Evolutionary conservation across 1,140 invertebrate species (phyloP).

Genomic region (Eumeta japonica): DNA sequence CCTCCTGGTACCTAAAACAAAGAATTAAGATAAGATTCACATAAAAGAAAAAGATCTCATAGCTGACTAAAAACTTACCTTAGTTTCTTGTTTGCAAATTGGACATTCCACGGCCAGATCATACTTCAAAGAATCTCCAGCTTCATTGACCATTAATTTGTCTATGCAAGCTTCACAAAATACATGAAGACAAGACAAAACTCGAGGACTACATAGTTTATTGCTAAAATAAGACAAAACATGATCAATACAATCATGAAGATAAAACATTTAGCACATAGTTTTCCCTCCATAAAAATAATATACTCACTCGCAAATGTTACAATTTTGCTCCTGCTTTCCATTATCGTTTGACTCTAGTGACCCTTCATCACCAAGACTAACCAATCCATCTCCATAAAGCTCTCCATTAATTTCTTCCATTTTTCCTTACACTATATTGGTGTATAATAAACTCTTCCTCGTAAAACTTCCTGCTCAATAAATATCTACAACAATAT

Average conservation of each 20-base stretch:
- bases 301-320: conserved; percentile 54
- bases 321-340: conserved; percentile 56
- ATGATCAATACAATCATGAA: no score
- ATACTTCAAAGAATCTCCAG: conserved; percentile 61
- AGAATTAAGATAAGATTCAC: conserved; percentile 5
- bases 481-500: conserved; percentile 48
- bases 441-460: conserved; percentile 44
- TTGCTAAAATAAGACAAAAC: conserved; percentile 59
- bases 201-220: conserved; percentile 75
- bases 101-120: conserved; percentile 67
- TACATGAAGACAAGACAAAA: conserved; percentile 88
- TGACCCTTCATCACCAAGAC: conserved; percentile 53
- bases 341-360: conserved; percentile 52
- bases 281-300: conserved; percentile 7
- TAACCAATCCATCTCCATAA: conserved; percentile 51
- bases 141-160: conserved; percentile 72
- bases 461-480: conserved; percentile 32
- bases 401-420: conserved; percentile 57
- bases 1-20: conserved; percentile 62
- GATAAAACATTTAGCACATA: background rate
- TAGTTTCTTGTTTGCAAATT: conserved; percentile 82
- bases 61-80: conserved; percentile 47
- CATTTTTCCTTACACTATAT: conserved; percentile 53
- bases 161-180: conserved; percentile 89
- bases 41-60: conserved; percentile 5